phyloP scores from a whole-genome alignment of 2,888 invertebrate species.

The Tortrix viridana region DNA sequence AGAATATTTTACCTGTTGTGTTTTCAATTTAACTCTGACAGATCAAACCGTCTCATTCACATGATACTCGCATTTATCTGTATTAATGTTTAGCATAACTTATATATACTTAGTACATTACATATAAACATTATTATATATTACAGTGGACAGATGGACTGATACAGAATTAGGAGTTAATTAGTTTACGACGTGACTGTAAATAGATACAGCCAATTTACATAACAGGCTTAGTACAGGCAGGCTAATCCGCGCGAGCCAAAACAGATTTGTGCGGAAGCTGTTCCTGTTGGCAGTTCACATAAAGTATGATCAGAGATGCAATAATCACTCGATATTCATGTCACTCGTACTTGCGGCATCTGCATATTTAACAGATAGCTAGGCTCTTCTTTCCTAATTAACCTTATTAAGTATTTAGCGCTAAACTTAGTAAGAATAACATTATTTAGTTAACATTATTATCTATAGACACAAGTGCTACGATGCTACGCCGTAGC shows the following conservation, averaged over 20 bases:
- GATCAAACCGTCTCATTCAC: too few relatives aligned
- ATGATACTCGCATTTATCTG: too few relatives aligned
- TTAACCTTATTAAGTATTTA: too few relatives aligned
- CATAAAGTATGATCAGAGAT: not conserved
- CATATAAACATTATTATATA: conserved; percentile 3
- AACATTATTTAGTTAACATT: too few relatives aligned
- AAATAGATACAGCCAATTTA: conserved; percentile 60
- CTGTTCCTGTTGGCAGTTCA: not conserved
- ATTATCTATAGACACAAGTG: too few relatives aligned
- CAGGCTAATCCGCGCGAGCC: conserved; percentile 30
- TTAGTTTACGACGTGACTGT: conserved; percentile 72
- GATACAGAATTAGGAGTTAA: conserved; percentile 71
- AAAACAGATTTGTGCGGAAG: conserved; percentile 8
- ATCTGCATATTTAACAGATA: not conserved
- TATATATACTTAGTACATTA: too few relatives aligned
- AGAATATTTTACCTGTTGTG: too few relatives aligned
- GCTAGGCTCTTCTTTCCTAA: too few relatives aligned
- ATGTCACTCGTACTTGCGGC: not conserved
- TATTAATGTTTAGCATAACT: conserved; percentile 14
- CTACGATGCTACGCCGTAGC: too few relatives aligned
- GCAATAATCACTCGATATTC: not conserved
- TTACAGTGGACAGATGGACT: conserved; percentile 54
- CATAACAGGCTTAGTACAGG: conserved; percentile 58
- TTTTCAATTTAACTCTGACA: too few relatives aligned
- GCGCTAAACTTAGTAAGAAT: too few relatives aligned